phyloP scores from a whole-genome alignment of 2,797 vertebrate species.

The Apogon hyalosoma region DNA sequence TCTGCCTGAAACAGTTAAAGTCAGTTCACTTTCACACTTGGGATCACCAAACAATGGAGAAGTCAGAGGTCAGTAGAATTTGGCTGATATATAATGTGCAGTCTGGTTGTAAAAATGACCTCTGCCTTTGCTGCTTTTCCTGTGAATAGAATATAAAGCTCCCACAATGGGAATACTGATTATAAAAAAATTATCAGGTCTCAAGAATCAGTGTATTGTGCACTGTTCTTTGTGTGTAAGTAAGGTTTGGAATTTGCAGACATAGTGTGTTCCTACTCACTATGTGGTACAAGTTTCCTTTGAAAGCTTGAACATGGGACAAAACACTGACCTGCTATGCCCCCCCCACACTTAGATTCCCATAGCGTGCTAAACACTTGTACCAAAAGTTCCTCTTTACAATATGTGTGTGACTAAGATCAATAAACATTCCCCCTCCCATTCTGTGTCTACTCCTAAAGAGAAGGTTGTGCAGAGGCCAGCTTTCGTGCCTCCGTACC shows the following conservation, averaged over 20 bases:
- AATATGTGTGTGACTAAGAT: constrained; percentile 88
- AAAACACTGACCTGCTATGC: constrained; percentile 34
- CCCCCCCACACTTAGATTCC: constrained; percentile 66
- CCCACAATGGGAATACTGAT: constrained; percentile 9
- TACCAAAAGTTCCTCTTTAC: constrained; percentile 85
- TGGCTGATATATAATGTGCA: constrained; percentile 28
- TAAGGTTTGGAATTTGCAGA: not conserved
- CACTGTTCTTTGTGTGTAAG: not conserved
- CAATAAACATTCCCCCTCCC: constrained; percentile 86
- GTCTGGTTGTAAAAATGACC: constrained; percentile 52
- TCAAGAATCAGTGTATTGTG: not conserved
- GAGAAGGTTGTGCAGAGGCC: constrained; percentile 81
- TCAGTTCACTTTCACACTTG: constrained; percentile 65
- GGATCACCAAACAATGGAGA: constrained; percentile 68
- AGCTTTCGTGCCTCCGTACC: constrained; percentile 74
- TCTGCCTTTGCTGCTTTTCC: constrained; percentile 22
- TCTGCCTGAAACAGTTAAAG: constrained; percentile 49
- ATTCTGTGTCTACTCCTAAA: constrained; percentile 67
- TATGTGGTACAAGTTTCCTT: constrained; percentile 31
- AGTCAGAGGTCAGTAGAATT: constrained; percentile 58
- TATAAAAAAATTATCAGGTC: not conserved
- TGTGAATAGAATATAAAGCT: constrained; percentile 23
- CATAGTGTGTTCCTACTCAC: constrained; percentile 1
- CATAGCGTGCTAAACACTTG: constrained; percentile 85
- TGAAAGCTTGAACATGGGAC: constrained; percentile 42